Percentiles rank a stretch among this genome's conserved stretches.
These are phyloP conservation scores for Hypsopygia costalis DNA, from an alignment of 2,888 invertebrate genomes.

Conservation along the genomic window DNA sequence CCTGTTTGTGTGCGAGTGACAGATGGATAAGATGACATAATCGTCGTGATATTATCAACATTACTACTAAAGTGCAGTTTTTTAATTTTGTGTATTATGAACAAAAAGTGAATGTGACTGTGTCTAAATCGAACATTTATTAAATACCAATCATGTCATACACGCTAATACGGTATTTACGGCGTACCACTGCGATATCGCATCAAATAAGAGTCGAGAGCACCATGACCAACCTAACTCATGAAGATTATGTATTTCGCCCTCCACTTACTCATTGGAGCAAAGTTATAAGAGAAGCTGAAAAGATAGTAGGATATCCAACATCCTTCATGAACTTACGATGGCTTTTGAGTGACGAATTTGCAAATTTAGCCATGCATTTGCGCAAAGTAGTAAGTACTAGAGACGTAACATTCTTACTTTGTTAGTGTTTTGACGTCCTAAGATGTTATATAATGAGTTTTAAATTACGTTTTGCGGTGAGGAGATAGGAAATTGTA, in stretches of 20 bases:
- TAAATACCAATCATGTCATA: conserved; percentile 53
- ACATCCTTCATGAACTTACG: conserved; percentile 81
- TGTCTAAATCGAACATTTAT: conserved; percentile 19
- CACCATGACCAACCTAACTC: conserved; percentile 63
- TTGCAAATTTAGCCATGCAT: conserved; percentile 80
- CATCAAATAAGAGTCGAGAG: conserved; percentile 60
- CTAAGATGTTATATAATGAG: conserved; percentile 1
- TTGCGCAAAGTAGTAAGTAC: conserved; percentile 74
- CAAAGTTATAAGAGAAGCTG: conserved; percentile 72
- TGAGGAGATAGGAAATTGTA: not conserved
- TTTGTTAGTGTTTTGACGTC: not conserved
- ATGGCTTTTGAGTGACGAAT: conserved; percentile 83
- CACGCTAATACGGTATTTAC: conserved; percentile 58
- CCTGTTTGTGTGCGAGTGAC: conserved; percentile 37
- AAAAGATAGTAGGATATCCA: conserved; percentile 78
- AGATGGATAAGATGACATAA: conserved; percentile 49
- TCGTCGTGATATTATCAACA: no score
- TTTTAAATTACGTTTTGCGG: not conserved
- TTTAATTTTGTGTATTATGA: conserved; percentile 10
- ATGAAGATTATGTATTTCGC: conserved; percentile 65
- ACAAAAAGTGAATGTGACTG: conserved; percentile 37
- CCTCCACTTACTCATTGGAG: conserved; percentile 68
- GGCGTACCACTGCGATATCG: conserved; percentile 50
- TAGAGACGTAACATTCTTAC: not conserved
- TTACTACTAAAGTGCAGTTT: conserved; percentile 21